Base-by-base conservation (phyloP, 2,113 vertebrate species). In the Tonatia bakeri region DNA sequence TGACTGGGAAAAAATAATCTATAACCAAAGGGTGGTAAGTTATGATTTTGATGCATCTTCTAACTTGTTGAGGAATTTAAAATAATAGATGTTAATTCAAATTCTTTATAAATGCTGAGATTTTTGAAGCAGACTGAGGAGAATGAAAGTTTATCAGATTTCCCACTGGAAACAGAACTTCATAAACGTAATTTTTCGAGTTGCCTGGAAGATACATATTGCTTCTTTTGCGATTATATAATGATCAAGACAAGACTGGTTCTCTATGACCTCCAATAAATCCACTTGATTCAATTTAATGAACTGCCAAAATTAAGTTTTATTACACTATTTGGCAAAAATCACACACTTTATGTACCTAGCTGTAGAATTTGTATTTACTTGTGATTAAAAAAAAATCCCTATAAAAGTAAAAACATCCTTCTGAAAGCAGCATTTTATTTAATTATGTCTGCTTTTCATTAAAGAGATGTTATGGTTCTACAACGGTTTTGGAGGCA, bases 1-100 rank as follows among this genome's bases (percentile, higher is more conserved):
- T 69, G 92, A 97, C 50, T 47, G 80, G 8, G 43, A 90, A 52
- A 90, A 93, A 96, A 89, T 61, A 94, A 97, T 93, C 54, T 54
- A 40, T 72, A 94, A 36, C 16, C 17, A n/a, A 96, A 95, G 22
- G 50, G 45, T 61, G 2, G n/a, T n/a, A 82, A 82, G 81, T 83
- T 73, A 95, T 85, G 61, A 82, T 64, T 70, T 36, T 80, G 31
- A 92, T 65, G 52, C 31, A 86, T 75, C 36, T 91, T 95, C 19
- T 87, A 95, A 26, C 94, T 91, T 72, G 47, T 9, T 88, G 95
- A 90, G 31, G 11, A 94, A 96, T 96, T 94, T 79, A 10, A 77
- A 43, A 85, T 94, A 43, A 12, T 38, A 47, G 80, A 45, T 1
- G 50, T 76, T 50, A 72, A 65, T 1, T n/a, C 54, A 75, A 81